phyloP scores from a whole-genome alignment of 92 coral and sea anemone genomes.

The Isaurus tuberculatus region DNA sequence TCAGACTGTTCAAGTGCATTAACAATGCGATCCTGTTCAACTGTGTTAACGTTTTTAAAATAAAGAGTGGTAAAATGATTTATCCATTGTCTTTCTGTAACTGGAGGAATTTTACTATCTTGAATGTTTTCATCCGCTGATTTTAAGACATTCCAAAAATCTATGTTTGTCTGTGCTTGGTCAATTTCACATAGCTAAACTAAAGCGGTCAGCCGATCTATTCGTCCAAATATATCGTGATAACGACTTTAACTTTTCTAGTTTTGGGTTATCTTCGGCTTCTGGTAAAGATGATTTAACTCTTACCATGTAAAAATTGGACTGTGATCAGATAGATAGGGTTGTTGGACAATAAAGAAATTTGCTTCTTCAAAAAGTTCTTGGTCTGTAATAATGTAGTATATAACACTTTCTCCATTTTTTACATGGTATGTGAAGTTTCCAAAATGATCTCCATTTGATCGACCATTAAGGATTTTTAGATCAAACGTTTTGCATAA shows the following conservation, averaged over 20 bases:
- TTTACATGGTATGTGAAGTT: slow-evolving; percentile 56
- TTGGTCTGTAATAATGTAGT: slow-evolving; percentile 45
- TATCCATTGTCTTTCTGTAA: neutral
- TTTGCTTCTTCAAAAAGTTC: slow-evolving; percentile 16
- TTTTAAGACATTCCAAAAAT: slow-evolving; percentile 34
- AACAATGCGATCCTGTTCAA: neutral
- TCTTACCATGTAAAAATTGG: slow-evolving; percentile 11
- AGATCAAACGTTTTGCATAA: slow-evolving; percentile 48
- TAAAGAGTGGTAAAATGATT: neutral
- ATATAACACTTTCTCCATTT: slow-evolving; percentile 66
- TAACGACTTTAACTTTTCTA: neutral
- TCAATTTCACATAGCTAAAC: slow-evolving; percentile 7
- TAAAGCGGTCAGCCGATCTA: neutral
- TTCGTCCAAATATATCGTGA: neutral
- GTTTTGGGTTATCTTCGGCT: neutral
- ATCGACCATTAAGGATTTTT: slow-evolving; percentile 46
- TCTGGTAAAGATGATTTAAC: neutral
- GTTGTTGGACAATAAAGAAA: slow-evolving; percentile 31
- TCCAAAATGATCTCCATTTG: slow-evolving; percentile 49
- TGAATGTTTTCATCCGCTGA: neutral
- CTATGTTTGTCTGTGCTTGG: neutral
- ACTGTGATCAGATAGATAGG: slow-evolving; percentile 40
- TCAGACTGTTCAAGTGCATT: neutral
- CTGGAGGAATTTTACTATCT: neutral
- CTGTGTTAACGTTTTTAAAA: neutral